Percentiles rank a stretch among this genome's conserved stretches.
phyloP scores from a whole-genome alignment of 2,113 vertebrate species.

The Gymnorhina tibicen region DNA sequence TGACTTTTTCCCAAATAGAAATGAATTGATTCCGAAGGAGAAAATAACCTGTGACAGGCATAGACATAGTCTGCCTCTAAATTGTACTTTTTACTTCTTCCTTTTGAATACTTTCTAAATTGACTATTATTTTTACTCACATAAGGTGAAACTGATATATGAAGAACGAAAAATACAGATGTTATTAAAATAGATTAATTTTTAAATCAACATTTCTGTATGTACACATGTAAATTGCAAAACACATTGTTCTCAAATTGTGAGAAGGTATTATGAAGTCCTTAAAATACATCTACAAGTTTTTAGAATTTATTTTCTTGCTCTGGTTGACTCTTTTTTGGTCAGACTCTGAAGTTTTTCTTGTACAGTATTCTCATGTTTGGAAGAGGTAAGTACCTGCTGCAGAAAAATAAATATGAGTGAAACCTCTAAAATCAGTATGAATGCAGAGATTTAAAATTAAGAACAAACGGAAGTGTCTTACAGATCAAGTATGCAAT shows the following conservation, averaged over 20 bases:
- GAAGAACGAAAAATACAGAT: not conserved
- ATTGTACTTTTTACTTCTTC: not conserved
- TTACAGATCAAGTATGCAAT: not conserved
- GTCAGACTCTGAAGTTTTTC: not conserved
- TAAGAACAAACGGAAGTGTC: not conserved
- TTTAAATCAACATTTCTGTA: not conserved
- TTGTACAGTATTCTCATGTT: not conserved
- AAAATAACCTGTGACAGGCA: not conserved
- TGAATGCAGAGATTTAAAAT: not conserved
- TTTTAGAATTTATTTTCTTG: not conserved
- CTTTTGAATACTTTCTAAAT: not conserved
- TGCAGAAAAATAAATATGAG: not conserved
- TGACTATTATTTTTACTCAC: not conserved
- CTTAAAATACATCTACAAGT: not conserved
- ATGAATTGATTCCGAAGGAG: not conserved
- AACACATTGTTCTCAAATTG: not conserved
- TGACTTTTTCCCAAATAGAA: not conserved
- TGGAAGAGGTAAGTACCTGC: not conserved
- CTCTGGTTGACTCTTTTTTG: not conserved
- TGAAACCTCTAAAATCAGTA: not conserved
- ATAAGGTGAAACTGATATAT: not conserved
- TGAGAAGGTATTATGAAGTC: not conserved
- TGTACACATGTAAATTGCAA: not conserved
- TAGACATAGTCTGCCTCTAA: not conserved
- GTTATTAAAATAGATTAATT: not conserved